phyloP scores from a whole-genome alignment of 2,113 vertebrate genomes.

The Paramisgurnus dabryanus region DNA sequence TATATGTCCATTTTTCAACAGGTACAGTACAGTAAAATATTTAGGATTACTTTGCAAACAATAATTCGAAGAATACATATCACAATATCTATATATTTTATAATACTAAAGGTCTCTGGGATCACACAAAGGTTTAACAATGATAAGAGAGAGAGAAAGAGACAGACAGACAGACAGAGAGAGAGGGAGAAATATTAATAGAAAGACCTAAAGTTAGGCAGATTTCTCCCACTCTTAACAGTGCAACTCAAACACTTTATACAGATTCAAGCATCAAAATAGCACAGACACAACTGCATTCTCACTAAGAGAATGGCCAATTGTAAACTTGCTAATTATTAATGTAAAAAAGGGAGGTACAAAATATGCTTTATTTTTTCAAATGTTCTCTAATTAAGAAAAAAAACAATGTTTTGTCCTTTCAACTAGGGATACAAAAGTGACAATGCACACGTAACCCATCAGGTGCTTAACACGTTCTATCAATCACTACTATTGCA shows the following conservation, averaged over 20 bases:
- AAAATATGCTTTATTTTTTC: slow-evolving; percentile 69
- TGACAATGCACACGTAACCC: slow-evolving; percentile 47
- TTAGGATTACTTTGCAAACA: slow-evolving; percentile 68
- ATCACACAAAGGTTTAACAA: slow-evolving; percentile 37
- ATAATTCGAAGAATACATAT: slow-evolving; percentile 61
- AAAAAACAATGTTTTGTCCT: slow-evolving; percentile 63
- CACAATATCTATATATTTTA: slow-evolving; percentile 39
- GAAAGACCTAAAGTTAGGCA: slow-evolving; percentile 20
- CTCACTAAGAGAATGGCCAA: slow-evolving; percentile 60
- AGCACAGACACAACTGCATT: slow-evolving; percentile 50
- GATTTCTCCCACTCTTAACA: slow-evolving; percentile 15
- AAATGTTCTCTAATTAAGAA: slow-evolving; percentile 63
- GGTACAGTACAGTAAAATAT: slow-evolving; percentile 78
- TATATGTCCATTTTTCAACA: slow-evolving; percentile 62
- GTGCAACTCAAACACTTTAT: slow-evolving; percentile 26
- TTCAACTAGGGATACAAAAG: slow-evolving; percentile 62
- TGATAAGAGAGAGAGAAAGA: not conserved
- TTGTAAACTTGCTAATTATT: slow-evolving; percentile 60
- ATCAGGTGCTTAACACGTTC: slow-evolving; percentile 33
- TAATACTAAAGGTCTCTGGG: slow-evolving; percentile 46
- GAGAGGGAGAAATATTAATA: slow-evolving; percentile 16
- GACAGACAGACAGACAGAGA: not conserved
- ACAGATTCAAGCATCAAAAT: slow-evolving; percentile 45
- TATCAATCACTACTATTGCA: slow-evolving; percentile 59
- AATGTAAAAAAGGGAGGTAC: slow-evolving; percentile 73